Percentiles rank a stretch among this genome's conserved stretches.
Evolutionary conservation across 2,797 vertebrate genomes (phyloP).

Genomic region (Lindbergichthys nudifrons): DNA sequence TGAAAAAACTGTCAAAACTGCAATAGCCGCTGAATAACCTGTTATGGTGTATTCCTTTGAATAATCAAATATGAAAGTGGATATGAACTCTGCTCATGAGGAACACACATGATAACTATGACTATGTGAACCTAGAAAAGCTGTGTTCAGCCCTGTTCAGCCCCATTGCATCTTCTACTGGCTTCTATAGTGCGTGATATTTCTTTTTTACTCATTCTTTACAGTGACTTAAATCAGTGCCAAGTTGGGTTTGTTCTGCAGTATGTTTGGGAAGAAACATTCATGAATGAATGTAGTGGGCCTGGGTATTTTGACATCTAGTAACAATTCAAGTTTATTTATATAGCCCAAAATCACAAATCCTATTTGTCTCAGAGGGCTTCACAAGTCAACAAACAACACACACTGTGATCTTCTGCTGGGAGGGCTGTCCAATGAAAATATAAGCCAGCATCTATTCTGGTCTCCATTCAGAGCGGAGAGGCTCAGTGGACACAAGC

Average conservation of each 20-base stretch:
- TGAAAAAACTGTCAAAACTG: no score
- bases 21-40: not conserved
- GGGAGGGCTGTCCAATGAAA: conserved; percentile 59
- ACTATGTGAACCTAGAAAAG: not conserved
- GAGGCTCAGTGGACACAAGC: conserved; percentile 70
- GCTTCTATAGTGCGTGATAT: not conserved
- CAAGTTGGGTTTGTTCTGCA: conserved; percentile 10
- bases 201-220: not conserved
- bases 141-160: not conserved
- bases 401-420: conserved; percentile 54
- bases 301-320: conserved; percentile 51
- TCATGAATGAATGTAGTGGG: conserved; percentile 61
- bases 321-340: no score
- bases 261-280: conserved; percentile 46
- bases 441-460: conserved; percentile 66
- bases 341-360: no score
- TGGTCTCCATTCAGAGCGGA: conserved; percentile 50
- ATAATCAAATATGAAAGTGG: not conserved
- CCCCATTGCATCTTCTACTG: not conserved
- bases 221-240: not conserved
- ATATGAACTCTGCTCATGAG: not conserved
- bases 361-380: no score
- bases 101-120: not conserved
- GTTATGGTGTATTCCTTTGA: not conserved
- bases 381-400: no score